Base-by-base conservation (phyloP, 2,888 invertebrate genomes). In the Eubasilissa splendida region DNA sequence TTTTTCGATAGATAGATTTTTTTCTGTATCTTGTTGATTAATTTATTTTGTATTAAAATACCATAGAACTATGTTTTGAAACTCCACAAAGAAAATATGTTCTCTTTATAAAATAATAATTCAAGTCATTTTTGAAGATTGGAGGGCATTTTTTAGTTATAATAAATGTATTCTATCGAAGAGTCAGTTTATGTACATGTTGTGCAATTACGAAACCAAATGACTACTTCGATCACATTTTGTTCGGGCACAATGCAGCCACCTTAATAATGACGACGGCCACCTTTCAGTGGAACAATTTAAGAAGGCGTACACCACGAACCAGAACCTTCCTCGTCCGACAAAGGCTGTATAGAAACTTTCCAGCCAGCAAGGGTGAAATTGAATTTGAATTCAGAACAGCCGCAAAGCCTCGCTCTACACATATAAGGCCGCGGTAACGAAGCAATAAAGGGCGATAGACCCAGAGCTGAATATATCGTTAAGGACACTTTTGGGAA, bases 351-450 rank as follows among this genome's bases (percentile, higher is more conserved):
- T 50, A 58, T 65, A 63, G 73, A 82, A 79, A 79, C 71, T 82
- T 81, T 73, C 74, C 76, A 14, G 42, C 42, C 42, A 42, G 42
- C 59, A 33, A 60, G 66, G 68, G 63, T 52, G 76, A 82, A 82
- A 82, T 82, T 82, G 81, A 82, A 82, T 82, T 82, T 82, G 79
- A 82, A 82, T 82, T 76, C 81, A 65, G 76, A 68, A 56, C 65
- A 58, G 71, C 68, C 78, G 75, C 77, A 68, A 71, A 77, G 70
- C 70, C 52, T 77, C 66, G 59, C 54, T 33, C 53, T 12, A 22
- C 65, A 65, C 33, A 65, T 65, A 31, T 65, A 65, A 79, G 59
- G 66, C 76, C 76, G 75, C 74, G 76, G 58, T 82, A 82, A 82
- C 81, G 81, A 82, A 82, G 81, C 79, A 82, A 79, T 82, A 82